phyloP scores from a whole-genome alignment of 2,113 vertebrate genomes.

The Eurystomus gularis region DNA sequence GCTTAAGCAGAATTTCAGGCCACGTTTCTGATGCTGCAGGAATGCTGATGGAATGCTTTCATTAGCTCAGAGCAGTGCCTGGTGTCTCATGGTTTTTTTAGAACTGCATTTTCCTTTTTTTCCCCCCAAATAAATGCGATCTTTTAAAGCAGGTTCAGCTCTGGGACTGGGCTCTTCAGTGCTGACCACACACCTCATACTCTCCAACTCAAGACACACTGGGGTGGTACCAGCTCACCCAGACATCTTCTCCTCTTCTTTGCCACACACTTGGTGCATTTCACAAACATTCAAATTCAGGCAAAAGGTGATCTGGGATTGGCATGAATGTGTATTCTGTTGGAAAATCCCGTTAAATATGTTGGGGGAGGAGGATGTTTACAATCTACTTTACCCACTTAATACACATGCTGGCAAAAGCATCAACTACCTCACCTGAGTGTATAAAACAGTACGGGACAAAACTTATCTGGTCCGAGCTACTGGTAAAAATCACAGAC shows the following conservation, averaged over 20 bases:
- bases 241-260: background rate
- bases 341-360: background rate
- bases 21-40: background rate
- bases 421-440: background rate
- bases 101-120: background rate
- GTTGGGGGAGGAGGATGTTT: background rate
- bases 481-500: background rate
- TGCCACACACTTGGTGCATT: background rate
- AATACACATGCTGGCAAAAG: background rate
- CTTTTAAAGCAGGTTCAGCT: background rate
- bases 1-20: slow-evolving; percentile 27
- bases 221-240: background rate
- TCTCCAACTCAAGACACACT: background rate
- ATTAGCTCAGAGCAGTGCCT: slow-evolving; percentile 9
- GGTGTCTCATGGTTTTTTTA: background rate
- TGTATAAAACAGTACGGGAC: background rate
- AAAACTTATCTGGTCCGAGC: background rate
- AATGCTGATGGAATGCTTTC: slow-evolving; percentile 53
- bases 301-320: background rate
- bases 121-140: background rate
- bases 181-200: background rate
- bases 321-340: background rate
- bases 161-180: background rate
- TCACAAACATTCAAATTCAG: background rate
- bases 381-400: background rate